Evolutionary conservation across 2,888 invertebrate genomes (phyloP).

Genomic region (Diadromus collaris): DNA sequence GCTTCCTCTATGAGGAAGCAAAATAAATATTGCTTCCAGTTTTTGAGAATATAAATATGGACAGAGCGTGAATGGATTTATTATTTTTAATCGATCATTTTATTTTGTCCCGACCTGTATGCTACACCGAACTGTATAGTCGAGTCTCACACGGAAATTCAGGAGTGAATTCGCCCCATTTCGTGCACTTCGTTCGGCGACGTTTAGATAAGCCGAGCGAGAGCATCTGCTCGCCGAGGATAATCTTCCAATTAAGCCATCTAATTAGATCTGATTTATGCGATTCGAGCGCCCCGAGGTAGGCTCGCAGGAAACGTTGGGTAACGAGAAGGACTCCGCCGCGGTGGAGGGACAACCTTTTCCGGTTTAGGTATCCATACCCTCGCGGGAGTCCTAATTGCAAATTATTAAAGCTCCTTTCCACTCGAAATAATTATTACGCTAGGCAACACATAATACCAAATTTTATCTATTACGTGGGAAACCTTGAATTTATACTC

Average conservation of each 20-base stretch:
- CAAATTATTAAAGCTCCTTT: constrained; percentile 10
- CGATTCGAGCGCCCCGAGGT: constrained; percentile 47
- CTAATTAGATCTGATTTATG: constrained; percentile 63
- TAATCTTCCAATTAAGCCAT: constrained; percentile 61
- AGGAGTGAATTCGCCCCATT: constrained; percentile 31
- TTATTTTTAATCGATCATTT: neutral
- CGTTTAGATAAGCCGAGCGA: constrained; percentile 53
- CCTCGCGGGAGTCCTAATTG: constrained; percentile 1
- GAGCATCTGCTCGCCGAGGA: constrained; percentile 50
- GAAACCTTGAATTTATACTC: neutral
- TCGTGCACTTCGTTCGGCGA: constrained; percentile 27
- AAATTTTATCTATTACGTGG: neutral
- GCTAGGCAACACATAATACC: neutral
- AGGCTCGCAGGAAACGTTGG: constrained; percentile 31
- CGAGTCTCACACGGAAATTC: neutral
- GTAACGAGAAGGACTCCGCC: constrained; percentile 20
- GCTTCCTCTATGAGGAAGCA: neutral
- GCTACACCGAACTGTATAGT: no score
- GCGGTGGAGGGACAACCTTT: constrained; percentile 19
- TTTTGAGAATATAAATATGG: no score
- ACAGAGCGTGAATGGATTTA: no score
- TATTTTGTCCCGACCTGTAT: neutral
- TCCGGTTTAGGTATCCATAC: constrained; percentile 13
- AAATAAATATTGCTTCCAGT: neutral
- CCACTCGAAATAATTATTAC: neutral